phyloP scores from a whole-genome alignment of 1,140 invertebrate genomes.

The Temnothorax longispinosus region DNA sequence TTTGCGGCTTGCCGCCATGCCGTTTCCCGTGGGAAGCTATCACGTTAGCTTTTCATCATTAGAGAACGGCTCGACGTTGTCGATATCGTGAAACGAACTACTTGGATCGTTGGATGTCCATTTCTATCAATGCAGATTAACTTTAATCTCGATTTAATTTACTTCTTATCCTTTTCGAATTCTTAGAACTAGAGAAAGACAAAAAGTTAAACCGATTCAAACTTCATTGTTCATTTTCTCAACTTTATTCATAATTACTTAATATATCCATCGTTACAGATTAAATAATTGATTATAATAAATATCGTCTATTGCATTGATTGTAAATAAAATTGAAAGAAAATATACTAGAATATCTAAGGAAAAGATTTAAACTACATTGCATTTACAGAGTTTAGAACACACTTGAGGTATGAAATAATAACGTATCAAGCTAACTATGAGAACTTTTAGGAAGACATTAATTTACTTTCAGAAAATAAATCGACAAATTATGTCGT shows the following conservation, averaged over 20 bases:
- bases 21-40: slow-evolving; percentile 1
- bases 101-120: background rate
- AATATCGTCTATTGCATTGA: background rate
- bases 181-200: too few species aligned
- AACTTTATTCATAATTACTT: too few species aligned
- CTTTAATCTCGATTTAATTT: too few species aligned
- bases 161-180: too few species aligned
- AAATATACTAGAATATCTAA: background rate
- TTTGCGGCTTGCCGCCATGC: background rate
- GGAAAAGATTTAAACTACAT: background rate
- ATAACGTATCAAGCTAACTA: background rate
- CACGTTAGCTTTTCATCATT: slow-evolving; percentile 14
- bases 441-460: background rate
- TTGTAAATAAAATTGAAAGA: background rate
- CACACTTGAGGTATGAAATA: background rate
- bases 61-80: background rate
- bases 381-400: slow-evolving; percentile 11
- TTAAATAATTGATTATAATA: background rate
- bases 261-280: too few species aligned
- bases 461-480: slow-evolving; percentile 20
- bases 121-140: too few species aligned
- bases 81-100: background rate
- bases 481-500: slow-evolving; percentile 8
- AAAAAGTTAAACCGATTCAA: too few species aligned
- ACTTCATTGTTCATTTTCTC: too few species aligned